Percentiles rank a stretch among this genome's conserved stretches.
Conservation (phyloP, 2,797 vertebrate species). For the Rhyacichthys aspro region DNA sequence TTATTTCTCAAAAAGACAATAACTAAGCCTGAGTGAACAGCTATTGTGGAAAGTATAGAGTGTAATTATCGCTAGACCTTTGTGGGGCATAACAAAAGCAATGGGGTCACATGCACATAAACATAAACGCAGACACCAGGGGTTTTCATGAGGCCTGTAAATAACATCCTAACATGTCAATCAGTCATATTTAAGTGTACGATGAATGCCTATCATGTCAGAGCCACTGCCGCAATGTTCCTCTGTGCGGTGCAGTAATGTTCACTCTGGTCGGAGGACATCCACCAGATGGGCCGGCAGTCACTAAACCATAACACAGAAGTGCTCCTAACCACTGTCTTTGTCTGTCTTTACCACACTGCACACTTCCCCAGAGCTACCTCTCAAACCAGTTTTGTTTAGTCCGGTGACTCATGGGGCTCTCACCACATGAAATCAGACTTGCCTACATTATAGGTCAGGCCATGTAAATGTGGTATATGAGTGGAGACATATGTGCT, state of each 20-base stretch:
- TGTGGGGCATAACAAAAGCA: background rate
- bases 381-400: constrained; percentile 6
- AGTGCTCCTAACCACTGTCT: constrained; percentile 13
- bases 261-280: constrained; percentile 25
- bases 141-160: background rate
- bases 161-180: constrained; percentile 16
- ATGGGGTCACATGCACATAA: background rate
- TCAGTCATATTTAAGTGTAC: constrained; percentile 16
- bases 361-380: constrained; percentile 22
- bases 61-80: constrained; percentile 8
- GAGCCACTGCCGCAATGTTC: constrained; percentile 41
- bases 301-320: constrained; percentile 28
- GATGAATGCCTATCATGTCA: constrained; percentile 44
- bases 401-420: background rate
- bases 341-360: constrained; percentile 24
- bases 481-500: constrained; percentile 20
- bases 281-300: constrained; percentile 22
- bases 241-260: constrained; percentile 56
- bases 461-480: constrained; percentile 17
- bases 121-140: background rate
- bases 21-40: constrained; percentile 1
- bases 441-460: constrained; percentile 10
- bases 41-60: background rate
- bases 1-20: constrained; percentile 1
- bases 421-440: constrained; percentile 2